Percentiles rank a stretch among this genome's conserved stretches.
Conservation (phyloP, 2,797 vertebrate species). For the Protonibea diacanthus region DNA sequence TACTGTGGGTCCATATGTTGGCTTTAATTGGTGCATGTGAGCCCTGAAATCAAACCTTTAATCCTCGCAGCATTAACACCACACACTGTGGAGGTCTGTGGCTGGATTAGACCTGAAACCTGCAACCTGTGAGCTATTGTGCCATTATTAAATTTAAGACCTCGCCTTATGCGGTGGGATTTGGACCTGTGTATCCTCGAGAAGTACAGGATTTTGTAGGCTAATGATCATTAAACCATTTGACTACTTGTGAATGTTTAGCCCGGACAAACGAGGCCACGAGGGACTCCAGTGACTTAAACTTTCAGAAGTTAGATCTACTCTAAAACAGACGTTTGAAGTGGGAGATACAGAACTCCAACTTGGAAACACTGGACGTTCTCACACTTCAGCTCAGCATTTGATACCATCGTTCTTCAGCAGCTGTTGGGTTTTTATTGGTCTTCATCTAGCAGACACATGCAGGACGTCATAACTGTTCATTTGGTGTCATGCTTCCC, state of each 20-base stretch:
- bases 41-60: constrained; percentile 71
- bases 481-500: not conserved
- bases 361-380: no score
- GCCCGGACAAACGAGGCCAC: not conserved
- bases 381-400: not conserved
- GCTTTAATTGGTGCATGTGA: constrained; percentile 60
- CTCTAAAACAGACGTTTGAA: not conserved
- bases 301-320: not conserved
- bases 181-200: constrained; percentile 19
- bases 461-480: no score
- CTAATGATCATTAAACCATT: constrained; percentile 27
- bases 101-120: constrained; percentile 41
- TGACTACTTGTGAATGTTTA: no score
- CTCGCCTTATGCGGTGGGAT: not conserved
- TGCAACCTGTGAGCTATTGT: constrained; percentile 22
- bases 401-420: no score
- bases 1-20: constrained; percentile 50
- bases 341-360: no score
- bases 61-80: constrained; percentile 64
- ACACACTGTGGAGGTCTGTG: constrained; percentile 41
- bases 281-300: not conserved
- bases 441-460: not conserved
- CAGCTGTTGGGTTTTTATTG: not conserved
- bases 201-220: constrained; percentile 20
- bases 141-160: constrained; percentile 45